Conservation (phyloP, 2,888 invertebrate genomes). For the Diarsia dahlii region DNA sequence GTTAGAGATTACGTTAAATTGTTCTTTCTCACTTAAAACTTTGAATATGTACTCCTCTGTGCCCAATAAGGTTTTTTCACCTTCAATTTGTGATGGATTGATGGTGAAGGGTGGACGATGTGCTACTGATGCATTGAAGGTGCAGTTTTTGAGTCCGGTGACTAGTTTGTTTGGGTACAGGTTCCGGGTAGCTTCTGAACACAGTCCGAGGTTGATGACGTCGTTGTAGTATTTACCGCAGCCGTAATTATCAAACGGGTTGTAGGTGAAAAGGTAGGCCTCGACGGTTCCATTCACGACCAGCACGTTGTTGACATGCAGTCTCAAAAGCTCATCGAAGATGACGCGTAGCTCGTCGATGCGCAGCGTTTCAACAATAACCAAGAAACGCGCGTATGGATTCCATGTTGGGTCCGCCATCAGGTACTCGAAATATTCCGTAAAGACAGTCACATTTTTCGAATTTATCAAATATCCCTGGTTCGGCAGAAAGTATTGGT, state of each 20-base stretch:
- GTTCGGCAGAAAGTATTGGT: conserved; percentile 47
- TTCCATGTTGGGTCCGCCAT: conserved; percentile 72
- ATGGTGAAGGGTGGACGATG: conserved; percentile 76
- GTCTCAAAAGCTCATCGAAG: conserved; percentile 72
- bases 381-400: conserved; percentile 72
- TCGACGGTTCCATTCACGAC: conserved; percentile 71
- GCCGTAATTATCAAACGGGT: conserved; percentile 78
- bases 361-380: conserved; percentile 68
- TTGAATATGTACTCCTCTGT: conserved; percentile 58
- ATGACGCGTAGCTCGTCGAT: conserved; percentile 62
- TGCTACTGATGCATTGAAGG: conserved; percentile 70
- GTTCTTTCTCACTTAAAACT: conserved; percentile 52
- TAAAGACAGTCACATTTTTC: conserved; percentile 60
- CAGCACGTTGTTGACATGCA: conserved; percentile 71
- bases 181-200: conserved; percentile 59
- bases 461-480: conserved; percentile 69
- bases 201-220: conserved; percentile 74
- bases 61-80: conserved; percentile 45
- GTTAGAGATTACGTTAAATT: conserved; percentile 51
- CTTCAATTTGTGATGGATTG: conserved; percentile 54
- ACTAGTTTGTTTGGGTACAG: conserved; percentile 72
- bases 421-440: conserved; percentile 55
- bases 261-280: conserved; percentile 76
- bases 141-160: conserved; percentile 76
- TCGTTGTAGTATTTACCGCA: conserved; percentile 78